Evolutionary conservation across 2,797 vertebrate species (phyloP).

Genomic region (Macrochelys suwanniensis): DNA sequence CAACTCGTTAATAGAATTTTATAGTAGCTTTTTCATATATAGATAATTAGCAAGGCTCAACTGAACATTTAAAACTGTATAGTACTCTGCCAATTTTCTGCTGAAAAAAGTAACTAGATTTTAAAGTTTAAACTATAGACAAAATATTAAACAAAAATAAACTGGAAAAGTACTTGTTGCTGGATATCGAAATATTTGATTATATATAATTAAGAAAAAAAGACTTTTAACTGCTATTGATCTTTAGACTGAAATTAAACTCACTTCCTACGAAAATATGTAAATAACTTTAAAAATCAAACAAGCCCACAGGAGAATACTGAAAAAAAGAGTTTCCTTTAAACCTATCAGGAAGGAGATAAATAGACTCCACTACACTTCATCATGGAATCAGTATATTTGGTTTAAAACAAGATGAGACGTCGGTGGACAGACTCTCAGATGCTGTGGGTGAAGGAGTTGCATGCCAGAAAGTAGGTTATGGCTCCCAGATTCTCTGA

Average conservation of each 20-base stretch:
- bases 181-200: not conserved
- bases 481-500: not conserved
- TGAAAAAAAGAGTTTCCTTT: not conserved
- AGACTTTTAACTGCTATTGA: not conserved
- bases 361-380: not conserved
- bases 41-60: not conserved
- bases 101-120: not conserved
- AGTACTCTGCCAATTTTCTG: not conserved
- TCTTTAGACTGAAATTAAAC: not conserved
- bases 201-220: not conserved
- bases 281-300: not conserved
- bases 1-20: not conserved
- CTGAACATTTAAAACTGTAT: not conserved
- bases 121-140: not conserved
- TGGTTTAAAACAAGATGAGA: not conserved
- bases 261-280: not conserved
- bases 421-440: not conserved
- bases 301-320: fast-evolving
- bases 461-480: not conserved
- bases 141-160: not conserved
- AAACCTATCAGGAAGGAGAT: not conserved
- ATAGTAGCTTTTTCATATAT: not conserved
- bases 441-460: not conserved
- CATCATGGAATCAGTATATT: not conserved
- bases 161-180: not conserved